phyloP scores from a whole-genome alignment of 2,888 invertebrate genomes.

The Epinotia bilunana region DNA sequence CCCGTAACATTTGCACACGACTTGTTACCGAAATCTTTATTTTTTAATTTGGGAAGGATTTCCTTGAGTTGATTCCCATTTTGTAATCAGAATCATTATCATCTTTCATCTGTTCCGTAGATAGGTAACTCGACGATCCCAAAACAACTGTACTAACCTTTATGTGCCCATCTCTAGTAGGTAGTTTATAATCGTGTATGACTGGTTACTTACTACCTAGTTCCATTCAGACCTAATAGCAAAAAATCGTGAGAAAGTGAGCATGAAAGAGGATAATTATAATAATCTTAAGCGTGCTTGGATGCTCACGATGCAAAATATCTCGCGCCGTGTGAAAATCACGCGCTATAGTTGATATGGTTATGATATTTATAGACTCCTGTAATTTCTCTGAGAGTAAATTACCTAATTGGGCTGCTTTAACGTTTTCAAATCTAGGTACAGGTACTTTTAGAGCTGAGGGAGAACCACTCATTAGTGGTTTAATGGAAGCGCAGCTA shows the following conservation, averaged over 20 bases:
- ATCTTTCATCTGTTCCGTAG: too few species aligned
- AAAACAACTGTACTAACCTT: too few species aligned
- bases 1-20: too few species aligned
- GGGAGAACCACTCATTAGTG: too few species aligned
- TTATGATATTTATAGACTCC: neutral
- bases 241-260: conserved; percentile 40
- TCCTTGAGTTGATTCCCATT: too few species aligned
- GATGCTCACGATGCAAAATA: conserved; percentile 31
- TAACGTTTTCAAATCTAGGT: neutral
- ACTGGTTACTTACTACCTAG: neutral
- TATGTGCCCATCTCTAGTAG: too few species aligned
- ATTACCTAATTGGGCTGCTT: neutral
- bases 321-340: conserved; percentile 27
- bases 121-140: too few species aligned
- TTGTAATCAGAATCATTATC: too few species aligned
- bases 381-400: neutral
- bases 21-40: too few species aligned
- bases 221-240: conserved; percentile 11
- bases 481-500: too few species aligned
- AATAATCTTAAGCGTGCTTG: conserved; percentile 31
- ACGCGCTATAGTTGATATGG: neutral
- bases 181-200: neutral
- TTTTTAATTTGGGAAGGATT: too few species aligned
- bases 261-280: conserved; percentile 29
- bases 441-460: too few species aligned